A percentile compares a stretch with the other conserved stretches of the same genome.
These are phyloP conservation scores for Takifugu ocellatus DNA, from an alignment of 2,797 vertebrate species.

Conservation along the genomic window DNA sequence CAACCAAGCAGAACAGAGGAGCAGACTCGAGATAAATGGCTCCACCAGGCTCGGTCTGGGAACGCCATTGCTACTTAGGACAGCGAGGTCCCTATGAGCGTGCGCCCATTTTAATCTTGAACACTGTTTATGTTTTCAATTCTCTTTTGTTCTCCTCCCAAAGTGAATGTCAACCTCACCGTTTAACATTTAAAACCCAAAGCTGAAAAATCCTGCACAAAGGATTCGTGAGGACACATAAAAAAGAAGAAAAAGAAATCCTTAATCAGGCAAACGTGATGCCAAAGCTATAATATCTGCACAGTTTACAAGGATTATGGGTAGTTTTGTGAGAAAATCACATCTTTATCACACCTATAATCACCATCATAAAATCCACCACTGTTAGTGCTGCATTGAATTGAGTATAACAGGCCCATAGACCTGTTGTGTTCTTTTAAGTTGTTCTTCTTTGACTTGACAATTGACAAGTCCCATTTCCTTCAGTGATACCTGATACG, in stretches of 20 bases:
- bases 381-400: slow-evolving; percentile 30
- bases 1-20: slow-evolving; percentile 69
- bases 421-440: slow-evolving; percentile 10
- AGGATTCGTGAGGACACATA: background rate
- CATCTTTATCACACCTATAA: slow-evolving; percentile 46
- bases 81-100: slow-evolving; percentile 35
- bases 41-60: slow-evolving; percentile 64
- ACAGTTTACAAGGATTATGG: slow-evolving; percentile 54
- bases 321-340: slow-evolving; percentile 32
- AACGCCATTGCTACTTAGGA: slow-evolving; percentile 56
- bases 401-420: slow-evolving; percentile 2
- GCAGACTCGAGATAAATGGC: slow-evolving; percentile 68
- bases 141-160: slow-evolving; percentile 1
- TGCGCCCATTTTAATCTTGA: slow-evolving; percentile 18
- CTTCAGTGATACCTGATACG: slow-evolving; percentile 16
- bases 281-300: slow-evolving; percentile 31
- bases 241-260: slow-evolving; percentile 9
- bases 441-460: slow-evolving; percentile 9
- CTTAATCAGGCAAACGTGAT: slow-evolving; percentile 14
- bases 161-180: slow-evolving; percentile 16
- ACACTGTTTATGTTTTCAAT: slow-evolving; percentile 36
- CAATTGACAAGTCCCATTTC: slow-evolving; percentile 5
- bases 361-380: slow-evolving; percentile 32
- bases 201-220: slow-evolving; percentile 16
- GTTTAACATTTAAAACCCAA: slow-evolving; percentile 18